Conservation (phyloP, 2,113 vertebrate genomes). For the Xiphophorus couchianus region DNA sequence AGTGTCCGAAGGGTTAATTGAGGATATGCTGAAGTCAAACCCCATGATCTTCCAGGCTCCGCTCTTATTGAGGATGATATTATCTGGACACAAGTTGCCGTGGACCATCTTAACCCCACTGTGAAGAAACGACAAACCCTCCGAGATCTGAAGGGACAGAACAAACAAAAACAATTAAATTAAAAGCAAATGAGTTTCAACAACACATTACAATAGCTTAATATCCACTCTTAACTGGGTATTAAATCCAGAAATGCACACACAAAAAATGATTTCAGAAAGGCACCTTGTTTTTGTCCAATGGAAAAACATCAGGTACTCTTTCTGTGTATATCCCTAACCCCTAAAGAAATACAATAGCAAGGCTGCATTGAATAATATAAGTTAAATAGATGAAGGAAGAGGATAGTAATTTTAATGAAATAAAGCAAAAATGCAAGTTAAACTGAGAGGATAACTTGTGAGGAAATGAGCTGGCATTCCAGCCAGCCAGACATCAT, state of each 20-base stretch:
- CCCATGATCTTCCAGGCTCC: conserved; percentile 99
- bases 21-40: conserved; percentile 96
- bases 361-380: neutral
- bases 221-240: neutral
- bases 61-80: conserved; percentile 97
- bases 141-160: conserved; percentile 85
- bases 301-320: too few relatives aligned
- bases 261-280: too few relatives aligned
- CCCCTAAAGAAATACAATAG: neutral
- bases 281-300: too few relatives aligned
- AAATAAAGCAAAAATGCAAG: neutral
- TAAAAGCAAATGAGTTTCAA: neutral
- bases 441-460: neutral
- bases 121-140: conserved; percentile 97
- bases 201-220: neutral
- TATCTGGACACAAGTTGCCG: conserved; percentile 92
- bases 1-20: conserved; percentile 90
- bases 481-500: neutral
- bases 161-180: neutral
- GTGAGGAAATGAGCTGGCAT: neutral
- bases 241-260: too few relatives aligned
- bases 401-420: neutral
- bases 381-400: neutral
- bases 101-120: conserved; percentile 99
- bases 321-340: too few relatives aligned